phyloP scores from a whole-genome alignment of 2,113 vertebrate species.

The Tursiops truncatus region DNA sequence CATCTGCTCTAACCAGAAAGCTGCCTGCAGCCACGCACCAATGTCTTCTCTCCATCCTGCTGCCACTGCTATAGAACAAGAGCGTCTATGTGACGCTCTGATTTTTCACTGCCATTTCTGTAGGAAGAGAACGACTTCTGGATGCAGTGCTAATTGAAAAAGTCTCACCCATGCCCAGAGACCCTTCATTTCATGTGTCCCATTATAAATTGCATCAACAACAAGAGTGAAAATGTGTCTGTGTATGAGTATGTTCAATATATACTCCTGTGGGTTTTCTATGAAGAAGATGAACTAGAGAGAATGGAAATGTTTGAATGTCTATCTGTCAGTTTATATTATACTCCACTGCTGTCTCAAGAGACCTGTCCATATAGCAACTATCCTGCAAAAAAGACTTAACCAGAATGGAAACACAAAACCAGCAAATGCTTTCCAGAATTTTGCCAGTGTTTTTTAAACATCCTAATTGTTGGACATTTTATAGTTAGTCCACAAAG shows the following conservation, averaged over 20 bases:
- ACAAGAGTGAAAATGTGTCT: not conserved
- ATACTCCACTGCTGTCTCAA: not conserved
- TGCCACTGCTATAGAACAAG: not conserved
- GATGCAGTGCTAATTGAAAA: not conserved
- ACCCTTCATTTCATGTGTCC: not conserved
- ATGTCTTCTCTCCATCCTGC: not conserved
- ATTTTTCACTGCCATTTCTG: not conserved
- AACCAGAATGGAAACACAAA: constrained; percentile 22
- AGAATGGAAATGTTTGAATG: not conserved
- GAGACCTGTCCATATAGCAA: constrained; percentile 4
- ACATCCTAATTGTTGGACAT: not conserved
- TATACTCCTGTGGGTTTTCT: not conserved
- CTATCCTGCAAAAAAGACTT: not conserved
- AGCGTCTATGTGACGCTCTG: not conserved
- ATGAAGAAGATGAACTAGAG: not conserved
- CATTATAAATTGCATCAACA: not conserved
- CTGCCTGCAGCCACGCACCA: not conserved
- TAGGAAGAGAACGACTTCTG: not conserved
- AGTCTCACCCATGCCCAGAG: not conserved
- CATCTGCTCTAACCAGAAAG: not conserved
- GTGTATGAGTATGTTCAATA: not conserved
- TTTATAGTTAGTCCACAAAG: not conserved
- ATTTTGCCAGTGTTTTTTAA: not conserved
- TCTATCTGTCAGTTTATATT: not conserved
- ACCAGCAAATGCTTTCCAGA: not conserved